Percentiles rank a stretch among this genome's conserved stretches.
These are phyloP conservation scores for Drosophila quadrilineata DNA, from an alignment of 1,140 invertebrate genomes.

Conservation along the genomic window DNA sequence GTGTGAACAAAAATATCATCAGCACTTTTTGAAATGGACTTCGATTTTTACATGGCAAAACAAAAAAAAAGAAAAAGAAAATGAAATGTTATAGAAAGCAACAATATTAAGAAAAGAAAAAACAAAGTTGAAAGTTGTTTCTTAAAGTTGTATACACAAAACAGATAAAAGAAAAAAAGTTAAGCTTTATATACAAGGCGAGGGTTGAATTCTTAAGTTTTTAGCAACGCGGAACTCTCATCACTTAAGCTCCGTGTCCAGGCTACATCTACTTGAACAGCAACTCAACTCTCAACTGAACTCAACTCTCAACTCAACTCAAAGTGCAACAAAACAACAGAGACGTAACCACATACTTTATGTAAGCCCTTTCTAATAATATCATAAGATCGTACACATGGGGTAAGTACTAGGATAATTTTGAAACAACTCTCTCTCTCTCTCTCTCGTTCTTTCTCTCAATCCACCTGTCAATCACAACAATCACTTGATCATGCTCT, in stretches of 20 bases:
- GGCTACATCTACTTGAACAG: conserved; percentile 37
- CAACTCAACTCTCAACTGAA: not conserved
- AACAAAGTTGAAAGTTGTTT: conserved; percentile 33
- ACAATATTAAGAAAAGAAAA: conserved; percentile 38
- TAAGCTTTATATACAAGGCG: conserved; percentile 79
- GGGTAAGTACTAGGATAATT: conserved; percentile 79
- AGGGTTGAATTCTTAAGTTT: conserved; percentile 78
- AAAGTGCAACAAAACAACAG: conserved; percentile 27
- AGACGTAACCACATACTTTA: conserved; percentile 44
- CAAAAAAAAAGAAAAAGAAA: conserved; percentile 22
- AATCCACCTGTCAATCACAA: not conserved
- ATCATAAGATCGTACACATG: conserved; percentile 44
- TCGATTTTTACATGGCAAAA: conserved; percentile 79
- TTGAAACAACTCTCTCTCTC: conserved; percentile 32
- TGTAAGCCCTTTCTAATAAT: conserved; percentile 62
- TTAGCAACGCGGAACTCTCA: conserved; percentile 59
- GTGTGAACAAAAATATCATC: conserved; percentile 82
- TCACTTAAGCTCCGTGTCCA: conserved; percentile 47
- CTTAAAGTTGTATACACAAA: conserved; percentile 65
- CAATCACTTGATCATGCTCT: too few species aligned
- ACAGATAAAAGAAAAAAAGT: conserved; percentile 39
- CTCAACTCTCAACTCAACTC: conserved; percentile 36
- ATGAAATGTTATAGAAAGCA: conserved; percentile 24
- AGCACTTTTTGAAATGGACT: conserved; percentile 81
- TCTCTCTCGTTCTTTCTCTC: not conserved